Evolutionary conservation across 2,797 vertebrate genomes (phyloP).

Genomic region (Diplodus puntazzo): DNA sequence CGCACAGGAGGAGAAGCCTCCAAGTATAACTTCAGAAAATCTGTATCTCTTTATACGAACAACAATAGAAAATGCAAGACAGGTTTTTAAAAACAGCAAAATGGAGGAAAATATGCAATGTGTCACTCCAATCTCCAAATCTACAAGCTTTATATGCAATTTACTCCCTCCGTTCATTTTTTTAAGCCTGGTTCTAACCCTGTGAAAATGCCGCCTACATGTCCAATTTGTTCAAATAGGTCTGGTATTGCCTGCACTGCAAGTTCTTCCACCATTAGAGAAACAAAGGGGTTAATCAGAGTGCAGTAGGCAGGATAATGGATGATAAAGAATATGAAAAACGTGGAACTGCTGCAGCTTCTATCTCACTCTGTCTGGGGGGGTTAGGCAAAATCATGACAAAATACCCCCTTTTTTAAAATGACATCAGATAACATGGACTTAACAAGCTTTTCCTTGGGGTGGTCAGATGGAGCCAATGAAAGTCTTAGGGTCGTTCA

Average conservation of each 20-base stretch:
- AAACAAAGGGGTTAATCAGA: neutral
- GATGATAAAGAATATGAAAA: too few species aligned
- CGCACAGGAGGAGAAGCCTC: constrained; percentile 1
- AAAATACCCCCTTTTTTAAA: neutral
- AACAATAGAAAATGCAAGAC: neutral
- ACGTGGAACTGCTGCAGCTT: neutral
- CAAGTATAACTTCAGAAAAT: neutral
- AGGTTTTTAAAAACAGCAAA: constrained; percentile 7
- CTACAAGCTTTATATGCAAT: neutral
- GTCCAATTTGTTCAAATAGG: constrained; percentile 10
- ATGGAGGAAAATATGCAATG: neutral
- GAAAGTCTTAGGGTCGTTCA: too few species aligned
- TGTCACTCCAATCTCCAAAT: neutral
- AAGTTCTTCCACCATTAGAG: neutral
- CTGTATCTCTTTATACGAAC: neutral
- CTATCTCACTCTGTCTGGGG: too few species aligned
- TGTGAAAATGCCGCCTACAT: neutral
- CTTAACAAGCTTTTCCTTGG: too few species aligned
- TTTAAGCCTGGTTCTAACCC: neutral
- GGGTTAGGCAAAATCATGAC: neutral
- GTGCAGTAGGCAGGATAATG: neutral
- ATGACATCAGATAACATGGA: neutral
- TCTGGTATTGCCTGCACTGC: neutral
- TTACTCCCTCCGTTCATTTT: neutral
- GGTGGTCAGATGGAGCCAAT: too few species aligned